Percentiles rank a stretch among this genome's conserved stretches.
Evolutionary conservation across 2,797 vertebrate species (phyloP).

Genomic region (Sebastes trivittatus): DNA sequence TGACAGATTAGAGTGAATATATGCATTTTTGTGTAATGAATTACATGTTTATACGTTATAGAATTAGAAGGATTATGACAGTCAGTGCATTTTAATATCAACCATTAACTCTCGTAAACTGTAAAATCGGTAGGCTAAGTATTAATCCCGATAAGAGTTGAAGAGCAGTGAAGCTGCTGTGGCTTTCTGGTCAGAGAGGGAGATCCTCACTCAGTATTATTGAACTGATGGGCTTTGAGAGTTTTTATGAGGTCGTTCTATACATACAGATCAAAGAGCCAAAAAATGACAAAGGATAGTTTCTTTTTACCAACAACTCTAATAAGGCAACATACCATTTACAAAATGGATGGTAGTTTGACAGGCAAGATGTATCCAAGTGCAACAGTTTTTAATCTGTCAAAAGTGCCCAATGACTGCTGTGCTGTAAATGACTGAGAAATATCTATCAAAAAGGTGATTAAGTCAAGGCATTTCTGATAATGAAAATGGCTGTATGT

Average conservation of each 20-base stretch:
- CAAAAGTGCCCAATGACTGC: neutral
- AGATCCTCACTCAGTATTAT: conserved; percentile 25
- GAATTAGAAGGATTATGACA: conserved; percentile 18
- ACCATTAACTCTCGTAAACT: conserved; percentile 6
- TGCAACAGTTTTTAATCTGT: neutral
- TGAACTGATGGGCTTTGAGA: conserved; percentile 8
- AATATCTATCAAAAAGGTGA: conserved; percentile 46
- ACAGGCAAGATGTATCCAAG: neutral
- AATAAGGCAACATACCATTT: neutral
- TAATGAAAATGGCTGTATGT: conserved; percentile 63
- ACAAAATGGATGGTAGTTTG: neutral
- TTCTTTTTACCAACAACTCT: neutral
- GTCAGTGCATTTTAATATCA: conserved; percentile 35
- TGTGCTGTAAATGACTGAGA: neutral
- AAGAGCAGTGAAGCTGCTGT: conserved; percentile 10
- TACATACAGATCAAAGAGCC: neutral
- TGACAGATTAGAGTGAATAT: too few relatives aligned
- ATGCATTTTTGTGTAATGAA: neutral
- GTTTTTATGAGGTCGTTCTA: neutral
- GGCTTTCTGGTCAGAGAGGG: conserved; percentile 3
- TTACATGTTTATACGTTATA: neutral
- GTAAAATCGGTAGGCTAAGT: conserved; percentile 1
- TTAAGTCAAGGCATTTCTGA: conserved; percentile 48
- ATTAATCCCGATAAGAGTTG: conserved; percentile 35
- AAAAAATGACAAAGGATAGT: neutral